Percentiles rank a stretch among this genome's conserved stretches.
These are phyloP conservation scores for Fissipunctia ypsillon DNA, from an alignment of 2,888 invertebrate genomes.

Conservation along the genomic window DNA sequence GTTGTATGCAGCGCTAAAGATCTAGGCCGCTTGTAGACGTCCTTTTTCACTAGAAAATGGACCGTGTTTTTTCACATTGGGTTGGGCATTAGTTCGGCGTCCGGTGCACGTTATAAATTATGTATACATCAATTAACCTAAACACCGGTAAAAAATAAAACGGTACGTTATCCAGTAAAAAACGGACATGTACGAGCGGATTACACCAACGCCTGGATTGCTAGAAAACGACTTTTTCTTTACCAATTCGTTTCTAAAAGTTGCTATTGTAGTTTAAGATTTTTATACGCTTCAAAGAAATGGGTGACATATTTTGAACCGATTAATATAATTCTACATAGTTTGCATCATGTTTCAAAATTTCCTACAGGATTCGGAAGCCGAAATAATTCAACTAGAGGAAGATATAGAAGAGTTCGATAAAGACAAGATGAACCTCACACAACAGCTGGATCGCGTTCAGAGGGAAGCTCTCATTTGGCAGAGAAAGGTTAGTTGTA, in stretches of 20 bases:
- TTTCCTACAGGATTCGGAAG: conserved; percentile 91
- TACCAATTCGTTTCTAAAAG: background rate
- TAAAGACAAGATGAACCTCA: conserved; percentile 92
- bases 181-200: background rate
- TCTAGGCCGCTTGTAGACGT: background rate
- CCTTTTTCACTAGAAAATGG: background rate
- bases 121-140: background rate
- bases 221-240: background rate
- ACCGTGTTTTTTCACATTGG: background rate
- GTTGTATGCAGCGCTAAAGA: background rate
- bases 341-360: background rate
- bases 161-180: background rate
- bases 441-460: conserved; percentile 91
- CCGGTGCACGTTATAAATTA: background rate
- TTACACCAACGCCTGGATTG: background rate
- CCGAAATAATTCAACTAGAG: conserved; percentile 92
- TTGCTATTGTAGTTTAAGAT: background rate
- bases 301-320: too few relatives aligned
- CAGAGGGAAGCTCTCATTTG: conserved; percentile 94
- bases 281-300: background rate
- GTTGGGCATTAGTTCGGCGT: background rate
- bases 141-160: background rate
- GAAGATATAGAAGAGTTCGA: conserved; percentile 92
- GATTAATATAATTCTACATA: background rate
- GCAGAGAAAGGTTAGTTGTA: conserved; percentile 93